A percentile compares a stretch with the other conserved stretches of the same genome.
Conservation (phyloP, 2,888 invertebrate genomes). For the Leptarthrus brevirostris region DNA sequence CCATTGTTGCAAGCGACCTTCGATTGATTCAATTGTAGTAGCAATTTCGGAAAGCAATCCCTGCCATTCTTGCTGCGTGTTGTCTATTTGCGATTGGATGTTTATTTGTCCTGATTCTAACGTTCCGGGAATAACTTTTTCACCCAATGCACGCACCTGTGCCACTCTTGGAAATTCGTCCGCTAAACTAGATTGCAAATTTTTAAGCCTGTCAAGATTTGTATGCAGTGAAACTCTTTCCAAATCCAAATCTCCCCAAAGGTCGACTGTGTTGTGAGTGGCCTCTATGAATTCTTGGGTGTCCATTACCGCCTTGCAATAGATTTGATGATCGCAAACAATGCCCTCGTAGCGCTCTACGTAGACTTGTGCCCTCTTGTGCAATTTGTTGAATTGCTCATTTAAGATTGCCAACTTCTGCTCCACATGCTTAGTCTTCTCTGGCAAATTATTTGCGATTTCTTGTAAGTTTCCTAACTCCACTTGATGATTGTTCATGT, state of each 20-base stretch:
- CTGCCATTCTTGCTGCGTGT: conserved; percentile 92
- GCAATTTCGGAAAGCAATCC: conserved; percentile 80
- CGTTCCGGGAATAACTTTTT: conserved; percentile 90
- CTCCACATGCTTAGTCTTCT: conserved; percentile 79
- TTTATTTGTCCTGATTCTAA: conserved; percentile 84
- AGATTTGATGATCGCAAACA: conserved; percentile 89
- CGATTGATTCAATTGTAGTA: conserved; percentile 82
- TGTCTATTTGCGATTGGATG: conserved; percentile 87
- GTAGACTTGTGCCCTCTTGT: conserved; percentile 78
- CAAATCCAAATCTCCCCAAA: conserved; percentile 86
- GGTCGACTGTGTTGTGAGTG: conserved; percentile 81
- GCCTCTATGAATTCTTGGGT: conserved; percentile 89
- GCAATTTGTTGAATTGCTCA: conserved; percentile 77
- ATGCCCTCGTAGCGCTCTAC: conserved; percentile 89
- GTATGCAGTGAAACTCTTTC: conserved; percentile 88
- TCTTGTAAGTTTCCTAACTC: conserved; percentile 84
- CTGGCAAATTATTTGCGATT: conserved; percentile 83
- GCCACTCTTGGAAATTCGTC: conserved; percentile 89
- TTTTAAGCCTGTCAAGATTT: conserved; percentile 86
- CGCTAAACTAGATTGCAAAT: conserved; percentile 79
- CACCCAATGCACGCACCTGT: conserved; percentile 83
- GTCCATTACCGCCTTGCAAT: conserved; percentile 86
- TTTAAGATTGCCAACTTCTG: conserved; percentile 77
- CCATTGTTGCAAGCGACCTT: conserved; percentile 90
- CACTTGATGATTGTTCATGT: conserved; percentile 86